Evolutionary conservation across 37 sponge, comb jelly and placozoan genomes (phyloP).

Genomic region (Diacarnus erythraeanus): DNA sequence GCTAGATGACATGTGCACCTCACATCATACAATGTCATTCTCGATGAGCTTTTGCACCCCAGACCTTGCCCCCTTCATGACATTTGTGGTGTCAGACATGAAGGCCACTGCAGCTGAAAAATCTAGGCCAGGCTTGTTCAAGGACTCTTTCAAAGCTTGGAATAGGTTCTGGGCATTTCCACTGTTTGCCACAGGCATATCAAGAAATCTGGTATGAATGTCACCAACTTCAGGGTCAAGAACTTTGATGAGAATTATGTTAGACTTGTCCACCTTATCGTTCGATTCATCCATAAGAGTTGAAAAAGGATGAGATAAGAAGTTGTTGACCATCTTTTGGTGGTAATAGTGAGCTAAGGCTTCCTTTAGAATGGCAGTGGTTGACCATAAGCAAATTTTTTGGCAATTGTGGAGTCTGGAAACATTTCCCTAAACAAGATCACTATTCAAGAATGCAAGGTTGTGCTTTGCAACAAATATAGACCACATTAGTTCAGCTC

Average conservation of each 20-base stretch:
- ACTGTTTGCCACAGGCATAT: slow-evolving; percentile 50
- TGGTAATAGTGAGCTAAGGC: slow-evolving; percentile 25
- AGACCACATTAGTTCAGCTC: too few species aligned
- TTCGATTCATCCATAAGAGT: slow-evolving; percentile 42
- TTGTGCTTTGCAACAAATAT: too few species aligned
- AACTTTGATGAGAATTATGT: background rate
- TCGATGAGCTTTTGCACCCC: slow-evolving; percentile 37
- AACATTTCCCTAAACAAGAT: slow-evolving; percentile 44
- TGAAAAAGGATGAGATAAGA: background rate
- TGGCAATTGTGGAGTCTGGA: slow-evolving; percentile 44
- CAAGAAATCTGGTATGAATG: too few species aligned
- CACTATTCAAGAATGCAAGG: too few species aligned
- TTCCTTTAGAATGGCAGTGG: slow-evolving; percentile 29
- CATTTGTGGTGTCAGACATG: too few species aligned
- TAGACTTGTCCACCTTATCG: slow-evolving; percentile 40
- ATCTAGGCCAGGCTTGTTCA: slow-evolving; percentile 26
- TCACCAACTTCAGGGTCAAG: too few species aligned
- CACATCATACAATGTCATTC: slow-evolving; percentile 23
- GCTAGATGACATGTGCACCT: slow-evolving; percentile 46
- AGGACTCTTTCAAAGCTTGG: slow-evolving; percentile 37
- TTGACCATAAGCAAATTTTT: slow-evolving; percentile 35
- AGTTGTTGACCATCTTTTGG: background rate
- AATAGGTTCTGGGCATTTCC: slow-evolving; percentile 41
- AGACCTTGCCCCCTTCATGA: slow-evolving; percentile 55
- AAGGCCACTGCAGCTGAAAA: slow-evolving; percentile 21